phyloP scores from a whole-genome alignment of 1,140 invertebrate species.

The Leptinotarsa lineolata region DNA sequence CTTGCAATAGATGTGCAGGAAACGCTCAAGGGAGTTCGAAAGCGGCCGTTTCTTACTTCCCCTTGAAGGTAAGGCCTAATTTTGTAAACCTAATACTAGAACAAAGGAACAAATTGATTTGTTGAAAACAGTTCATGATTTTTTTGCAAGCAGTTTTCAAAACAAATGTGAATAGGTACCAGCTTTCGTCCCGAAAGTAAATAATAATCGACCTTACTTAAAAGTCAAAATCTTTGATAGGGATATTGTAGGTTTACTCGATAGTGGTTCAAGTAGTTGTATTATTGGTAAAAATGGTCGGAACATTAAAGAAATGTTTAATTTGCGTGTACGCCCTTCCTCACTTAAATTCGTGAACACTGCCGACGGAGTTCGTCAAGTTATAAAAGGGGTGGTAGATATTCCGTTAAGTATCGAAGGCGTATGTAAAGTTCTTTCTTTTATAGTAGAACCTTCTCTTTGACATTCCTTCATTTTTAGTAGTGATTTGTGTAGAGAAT shows the following conservation, averaged over 20 bases:
- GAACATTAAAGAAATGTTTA: background rate
- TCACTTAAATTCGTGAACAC: background rate
- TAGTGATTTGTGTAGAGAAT: conserved; percentile 12
- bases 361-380: background rate
- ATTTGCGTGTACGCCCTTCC: background rate
- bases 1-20: too few relatives aligned
- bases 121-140: too few relatives aligned
- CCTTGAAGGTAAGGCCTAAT: too few relatives aligned
- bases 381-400: background rate
- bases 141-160: too few relatives aligned
- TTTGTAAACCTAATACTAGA: too few relatives aligned
- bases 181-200: too few relatives aligned
- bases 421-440: background rate
- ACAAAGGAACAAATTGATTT: too few relatives aligned
- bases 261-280: background rate
- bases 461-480: conserved; percentile 3
- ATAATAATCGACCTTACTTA: too few relatives aligned
- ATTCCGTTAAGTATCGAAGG: background rate
- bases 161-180: too few relatives aligned
- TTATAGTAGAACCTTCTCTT: conserved; percentile 9
- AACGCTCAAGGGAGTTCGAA: too few relatives aligned
- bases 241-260: background rate
- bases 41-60: too few relatives aligned
- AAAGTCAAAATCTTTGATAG: too few relatives aligned
- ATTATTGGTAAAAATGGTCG: background rate